These are phyloP conservation scores for Monochamus alternatus DNA, from an alignment of 2,888 invertebrate species.

Conservation along the genomic window DNA sequence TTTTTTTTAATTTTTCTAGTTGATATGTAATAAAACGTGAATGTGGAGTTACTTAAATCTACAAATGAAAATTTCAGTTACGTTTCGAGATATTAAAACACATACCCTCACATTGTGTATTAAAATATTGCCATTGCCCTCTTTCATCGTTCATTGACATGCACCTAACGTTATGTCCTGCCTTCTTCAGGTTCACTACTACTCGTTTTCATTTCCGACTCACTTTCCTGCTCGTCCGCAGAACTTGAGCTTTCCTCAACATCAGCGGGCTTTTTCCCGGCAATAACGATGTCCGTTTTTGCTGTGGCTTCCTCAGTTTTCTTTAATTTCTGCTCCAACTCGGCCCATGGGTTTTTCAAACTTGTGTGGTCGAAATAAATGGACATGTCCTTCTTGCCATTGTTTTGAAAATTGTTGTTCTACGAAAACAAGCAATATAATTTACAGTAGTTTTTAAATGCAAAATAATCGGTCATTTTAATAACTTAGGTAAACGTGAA, in stretches of 20 bases:
- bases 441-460: not conserved
- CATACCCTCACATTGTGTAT: not conserved
- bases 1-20: too few relatives aligned
- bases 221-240: conserved; percentile 18
- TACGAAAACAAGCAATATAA: conserved; percentile 23
- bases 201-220: conserved; percentile 30
- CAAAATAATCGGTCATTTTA: too few relatives aligned
- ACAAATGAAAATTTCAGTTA: not conserved
- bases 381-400: conserved; percentile 38
- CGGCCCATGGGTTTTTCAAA: conserved; percentile 46
- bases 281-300: not conserved
- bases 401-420: conserved; percentile 29
- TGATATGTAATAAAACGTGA: too few relatives aligned
- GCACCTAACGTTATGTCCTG: conserved; percentile 26
- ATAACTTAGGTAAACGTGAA: too few relatives aligned
- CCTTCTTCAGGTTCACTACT: conserved; percentile 25
- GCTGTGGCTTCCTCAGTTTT: conserved; percentile 28
- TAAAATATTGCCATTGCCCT: conserved; percentile 39
- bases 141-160: conserved; percentile 11
- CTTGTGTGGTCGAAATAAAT: conserved; percentile 45
- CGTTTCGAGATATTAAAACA: conserved; percentile 24
- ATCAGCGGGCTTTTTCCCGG: not conserved
- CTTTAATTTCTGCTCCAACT: conserved; percentile 42
- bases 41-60: not conserved
- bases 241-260: conserved; percentile 15